These are phyloP conservation scores for Atopsyche davidsoni DNA, from an alignment of 1,140 invertebrate species.

Conservation along the genomic window DNA sequence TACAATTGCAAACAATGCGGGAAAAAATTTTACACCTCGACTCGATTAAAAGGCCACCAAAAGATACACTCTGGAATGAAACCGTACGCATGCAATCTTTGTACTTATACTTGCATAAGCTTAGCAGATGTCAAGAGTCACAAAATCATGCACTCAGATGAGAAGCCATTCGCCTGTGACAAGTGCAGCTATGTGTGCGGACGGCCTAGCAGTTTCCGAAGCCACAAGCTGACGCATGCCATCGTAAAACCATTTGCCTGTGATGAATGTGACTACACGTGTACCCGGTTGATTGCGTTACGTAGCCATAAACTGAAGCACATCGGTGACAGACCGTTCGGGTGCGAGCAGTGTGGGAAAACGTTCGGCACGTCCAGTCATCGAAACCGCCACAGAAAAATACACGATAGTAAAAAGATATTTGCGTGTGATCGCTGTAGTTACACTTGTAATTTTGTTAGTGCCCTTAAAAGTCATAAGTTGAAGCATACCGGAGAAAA, in stretches of 20 bases:
- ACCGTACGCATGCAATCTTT: conserved; percentile 10
- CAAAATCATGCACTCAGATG: not conserved
- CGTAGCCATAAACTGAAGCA: conserved; percentile 11
- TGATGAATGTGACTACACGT: conserved; percentile 14
- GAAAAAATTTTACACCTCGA: not conserved
- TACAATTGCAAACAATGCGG: conserved; percentile 36
- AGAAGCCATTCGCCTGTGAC: conserved; percentile 4
- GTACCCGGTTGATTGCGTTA: conserved; percentile 8
- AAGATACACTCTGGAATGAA: conserved; percentile 11
- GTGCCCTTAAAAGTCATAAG: too few relatives aligned
- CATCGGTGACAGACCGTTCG: conserved; percentile 4
- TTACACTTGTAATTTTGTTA: too few relatives aligned
- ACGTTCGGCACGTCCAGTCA: too few relatives aligned
- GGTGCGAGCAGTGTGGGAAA: conserved; percentile 11
- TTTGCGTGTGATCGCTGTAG: too few relatives aligned
- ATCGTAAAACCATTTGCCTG: conserved; percentile 12
- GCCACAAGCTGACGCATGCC: conserved; percentile 10
- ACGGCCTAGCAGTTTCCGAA: conserved; percentile 10
- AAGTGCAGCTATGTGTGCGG: conserved; percentile 12
- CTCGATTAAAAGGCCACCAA: conserved; percentile 5
- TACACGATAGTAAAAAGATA: too few relatives aligned
- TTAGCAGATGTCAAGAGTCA: not conserved
- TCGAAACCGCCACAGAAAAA: too few relatives aligned
- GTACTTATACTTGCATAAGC: not conserved
- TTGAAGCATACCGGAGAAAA: too few relatives aligned